These are phyloP conservation scores for Ptilodon capucinus DNA, from an alignment of 2,888 invertebrate genomes.

Conservation along the genomic window DNA sequence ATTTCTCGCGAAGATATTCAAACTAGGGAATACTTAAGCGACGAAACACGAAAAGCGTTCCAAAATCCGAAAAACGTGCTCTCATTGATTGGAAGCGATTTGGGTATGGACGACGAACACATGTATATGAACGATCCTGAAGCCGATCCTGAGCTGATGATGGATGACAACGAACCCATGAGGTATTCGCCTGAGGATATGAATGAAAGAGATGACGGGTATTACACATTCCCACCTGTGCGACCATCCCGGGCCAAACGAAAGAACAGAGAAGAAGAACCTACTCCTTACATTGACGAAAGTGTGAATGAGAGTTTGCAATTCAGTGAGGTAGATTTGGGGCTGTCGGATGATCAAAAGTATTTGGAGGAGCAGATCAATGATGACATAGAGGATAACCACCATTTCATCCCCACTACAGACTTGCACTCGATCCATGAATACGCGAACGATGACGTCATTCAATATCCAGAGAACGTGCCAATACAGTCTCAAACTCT, in stretches of 20 bases:
- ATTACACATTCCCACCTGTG: slow-evolving; percentile 80
- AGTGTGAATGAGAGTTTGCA: slow-evolving; percentile 69
- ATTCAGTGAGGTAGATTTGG: slow-evolving; percentile 73
- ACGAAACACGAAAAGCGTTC: slow-evolving; percentile 91
- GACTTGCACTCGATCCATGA: slow-evolving; percentile 73
- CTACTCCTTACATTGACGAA: slow-evolving; percentile 70
- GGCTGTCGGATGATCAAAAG: slow-evolving; percentile 76
- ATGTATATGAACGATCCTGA: slow-evolving; percentile 67
- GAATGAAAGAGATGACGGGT: slow-evolving; percentile 77
- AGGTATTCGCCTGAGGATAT: slow-evolving; percentile 70
- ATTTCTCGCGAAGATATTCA: slow-evolving; percentile 92
- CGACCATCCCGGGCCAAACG: slow-evolving; percentile 82
- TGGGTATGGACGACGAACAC: slow-evolving; percentile 55
- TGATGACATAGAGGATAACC: slow-evolving; percentile 33
- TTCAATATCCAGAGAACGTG: slow-evolving; percentile 79
- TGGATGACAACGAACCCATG: slow-evolving; percentile 60
- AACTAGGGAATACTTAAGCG: slow-evolving; percentile 88
- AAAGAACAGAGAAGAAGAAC: slow-evolving; percentile 67
- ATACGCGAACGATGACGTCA: slow-evolving; percentile 76
- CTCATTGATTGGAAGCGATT: slow-evolving; percentile 81
- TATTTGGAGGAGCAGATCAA: slow-evolving; percentile 39
- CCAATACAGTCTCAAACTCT: slow-evolving; percentile 70
- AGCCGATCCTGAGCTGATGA: slow-evolving; percentile 63
- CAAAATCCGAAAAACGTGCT: slow-evolving; percentile 86
- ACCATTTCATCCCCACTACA: slow-evolving; percentile 50